Evolutionary conservation across 2,888 invertebrate species (phyloP).

Genomic region (Augiades crinisus): DNA sequence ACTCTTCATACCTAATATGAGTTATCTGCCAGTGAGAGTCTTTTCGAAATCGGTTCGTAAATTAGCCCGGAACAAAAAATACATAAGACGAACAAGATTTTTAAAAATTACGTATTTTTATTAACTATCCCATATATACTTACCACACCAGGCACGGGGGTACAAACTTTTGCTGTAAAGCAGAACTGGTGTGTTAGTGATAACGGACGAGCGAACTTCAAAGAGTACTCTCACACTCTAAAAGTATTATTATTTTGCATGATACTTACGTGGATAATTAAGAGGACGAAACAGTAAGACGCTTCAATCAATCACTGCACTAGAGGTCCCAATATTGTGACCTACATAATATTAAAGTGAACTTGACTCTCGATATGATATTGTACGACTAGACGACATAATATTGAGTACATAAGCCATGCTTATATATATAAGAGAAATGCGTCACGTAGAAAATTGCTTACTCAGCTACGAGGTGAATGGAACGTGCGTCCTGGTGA

Average conservation of each 20-base stretch:
- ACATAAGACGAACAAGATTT: too few relatives aligned
- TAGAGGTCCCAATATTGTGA: background rate
- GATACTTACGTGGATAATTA: background rate
- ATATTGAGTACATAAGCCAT: slow-evolving; percentile 17
- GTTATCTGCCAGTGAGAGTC: too few relatives aligned
- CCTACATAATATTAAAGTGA: slow-evolving; percentile 13
- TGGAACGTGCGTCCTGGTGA: slow-evolving; percentile 11
- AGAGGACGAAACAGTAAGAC: background rate
- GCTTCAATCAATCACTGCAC: slow-evolving; percentile 1
- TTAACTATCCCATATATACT: too few relatives aligned
- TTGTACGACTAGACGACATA: slow-evolving; percentile 8
- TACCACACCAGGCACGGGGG: too few relatives aligned
- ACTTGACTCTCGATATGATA: background rate
- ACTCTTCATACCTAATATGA: too few relatives aligned
- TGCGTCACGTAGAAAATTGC: slow-evolving; percentile 24
- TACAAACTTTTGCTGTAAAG: too few relatives aligned
- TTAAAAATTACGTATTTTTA: too few relatives aligned
- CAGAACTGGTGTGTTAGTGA: background rate
- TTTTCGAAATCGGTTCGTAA: too few relatives aligned
- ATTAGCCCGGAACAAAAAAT: too few relatives aligned
- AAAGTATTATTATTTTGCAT: background rate
- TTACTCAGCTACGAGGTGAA: slow-evolving; percentile 9
- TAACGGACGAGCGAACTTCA: too few relatives aligned
- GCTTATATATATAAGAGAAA: slow-evolving; percentile 13
- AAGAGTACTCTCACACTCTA: background rate